Base-by-base conservation (phyloP, 2,113 vertebrate species). In the Albula goreensis region DNA sequence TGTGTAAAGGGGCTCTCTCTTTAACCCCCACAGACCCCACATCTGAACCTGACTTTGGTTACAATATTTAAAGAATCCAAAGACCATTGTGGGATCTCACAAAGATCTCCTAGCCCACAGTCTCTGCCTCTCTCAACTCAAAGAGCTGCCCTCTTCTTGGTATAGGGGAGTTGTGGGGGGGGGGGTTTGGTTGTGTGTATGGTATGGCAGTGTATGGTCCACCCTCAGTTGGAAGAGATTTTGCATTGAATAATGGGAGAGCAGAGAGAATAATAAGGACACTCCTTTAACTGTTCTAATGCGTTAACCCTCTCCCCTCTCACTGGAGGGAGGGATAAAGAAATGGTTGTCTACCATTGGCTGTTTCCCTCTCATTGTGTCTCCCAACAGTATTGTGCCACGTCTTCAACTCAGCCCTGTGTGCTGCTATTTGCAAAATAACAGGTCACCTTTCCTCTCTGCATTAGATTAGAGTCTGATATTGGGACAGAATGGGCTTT, bases 41-140 rank as follows among this genome's bases (percentile, higher is more conserved):
- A 78, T 52, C 50, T 87, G 80, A 89, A 89, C 85, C 85, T 85
- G 86, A 80, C 49, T 56, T 78, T 82, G 83, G 80, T 50, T 53
- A 78, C 22, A 78, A 52, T 79, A 56, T 82, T 81, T 49, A 84
- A 78, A 86, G 51, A 83, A 70, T 83, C 85, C 79, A 19, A 25
- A 57, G 78, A 78, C 77, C 49, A 86, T 78, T 82, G 81, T 86
- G 66, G 41, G 66, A 25, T 53, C 25, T 63, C n/a, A 81, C 53
- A 83, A 85, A 86, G 50, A 50, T 83, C 53, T 77, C 41, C 81
- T 51, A 77, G 22, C 57, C 19, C 48, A 86, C 78, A 83, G 78
- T 52, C 12, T 17, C 22, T 84, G 77, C n/a, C 78, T 50, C 50
- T 63, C 48, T 51, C 19, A 60, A 66, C 66, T 49, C 31, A 84